Conservation (phyloP, 2,113 vertebrate genomes). For the Rhynchomys soricoides region DNA sequence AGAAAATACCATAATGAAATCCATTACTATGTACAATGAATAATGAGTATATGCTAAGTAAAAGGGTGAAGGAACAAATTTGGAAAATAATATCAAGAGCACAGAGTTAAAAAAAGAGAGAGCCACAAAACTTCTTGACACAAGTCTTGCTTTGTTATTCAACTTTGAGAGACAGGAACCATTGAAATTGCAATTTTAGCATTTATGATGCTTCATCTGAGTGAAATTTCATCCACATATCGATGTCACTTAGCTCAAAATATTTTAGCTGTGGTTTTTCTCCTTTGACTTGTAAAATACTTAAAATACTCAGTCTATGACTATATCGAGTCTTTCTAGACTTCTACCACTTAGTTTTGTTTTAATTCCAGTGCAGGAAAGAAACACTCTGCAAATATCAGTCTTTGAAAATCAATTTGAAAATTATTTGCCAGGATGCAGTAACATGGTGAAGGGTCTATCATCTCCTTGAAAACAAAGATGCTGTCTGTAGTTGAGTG, state of each 20-base stretch:
- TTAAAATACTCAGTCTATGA: not conserved
- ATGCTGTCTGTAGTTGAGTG: not conserved
- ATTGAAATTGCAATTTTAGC: not conserved
- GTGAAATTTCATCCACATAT: not conserved
- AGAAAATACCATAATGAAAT: not conserved
- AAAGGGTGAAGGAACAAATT: not conserved
- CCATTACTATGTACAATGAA: not conserved
- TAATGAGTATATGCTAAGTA: not conserved
- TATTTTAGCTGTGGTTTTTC: not conserved
- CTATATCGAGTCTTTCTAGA: not conserved
- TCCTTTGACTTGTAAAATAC: not conserved
- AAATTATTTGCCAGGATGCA: not conserved
- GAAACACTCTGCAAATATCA: not conserved
- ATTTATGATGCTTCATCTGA: not conserved
- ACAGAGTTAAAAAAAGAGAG: not conserved
- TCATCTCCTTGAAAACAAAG: not conserved
- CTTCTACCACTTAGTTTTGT: not conserved
- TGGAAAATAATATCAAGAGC: not conserved
- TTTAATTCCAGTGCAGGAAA: not conserved
- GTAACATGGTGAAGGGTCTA: not conserved
- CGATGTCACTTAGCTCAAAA: not conserved
- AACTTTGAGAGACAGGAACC: not conserved
- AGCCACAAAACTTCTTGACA: not conserved
- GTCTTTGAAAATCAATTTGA: slow-evolving; percentile 17
- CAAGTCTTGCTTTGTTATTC: not conserved